Conservation (phyloP, 2,888 invertebrate species). For the Pristionchus mayeri region DNA sequence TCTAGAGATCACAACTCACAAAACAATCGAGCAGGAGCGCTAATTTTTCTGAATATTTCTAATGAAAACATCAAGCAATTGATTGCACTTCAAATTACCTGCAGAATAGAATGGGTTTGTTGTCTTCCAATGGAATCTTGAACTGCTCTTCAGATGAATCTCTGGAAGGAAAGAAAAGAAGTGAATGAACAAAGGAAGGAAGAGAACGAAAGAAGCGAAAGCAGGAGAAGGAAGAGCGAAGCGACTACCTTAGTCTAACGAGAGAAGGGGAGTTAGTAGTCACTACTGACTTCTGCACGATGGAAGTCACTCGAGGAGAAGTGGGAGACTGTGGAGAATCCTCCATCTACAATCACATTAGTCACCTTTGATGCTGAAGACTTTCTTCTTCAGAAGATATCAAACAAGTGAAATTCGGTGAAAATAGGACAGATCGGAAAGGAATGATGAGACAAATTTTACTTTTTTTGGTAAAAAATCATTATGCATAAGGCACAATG, state of each 20-base stretch:
- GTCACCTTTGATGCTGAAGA: no score
- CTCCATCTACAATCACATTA: constrained; percentile 7
- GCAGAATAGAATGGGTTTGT: constrained; percentile 67
- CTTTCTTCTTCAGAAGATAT: no score
- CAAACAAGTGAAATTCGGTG: no score
- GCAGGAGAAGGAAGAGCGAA: neutral
- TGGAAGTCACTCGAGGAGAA: constrained; percentile 43
- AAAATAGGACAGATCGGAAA: no score
- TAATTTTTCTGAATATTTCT: constrained; percentile 18
- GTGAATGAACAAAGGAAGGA: neutral
- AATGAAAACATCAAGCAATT: neutral
- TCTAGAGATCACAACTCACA: neutral
- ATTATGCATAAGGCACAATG: no score
- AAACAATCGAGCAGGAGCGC: constrained; percentile 22
- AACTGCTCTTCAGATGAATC: constrained; percentile 54
- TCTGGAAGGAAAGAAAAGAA: neutral
- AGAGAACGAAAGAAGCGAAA: neutral
- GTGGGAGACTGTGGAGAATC: constrained; percentile 12
- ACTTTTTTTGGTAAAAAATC: no score
- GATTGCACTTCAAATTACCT: constrained; percentile 50
- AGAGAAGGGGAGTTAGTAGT: constrained; percentile 46
- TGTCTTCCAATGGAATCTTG: constrained; percentile 66
- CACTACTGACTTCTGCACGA: constrained; percentile 50
- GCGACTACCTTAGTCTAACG: constrained; percentile 21
- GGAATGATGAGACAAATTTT: no score